Percentiles rank a stretch among this genome's conserved stretches.
phyloP scores from a whole-genome alignment of 2,888 invertebrate genomes.

The Diogma glabrata region DNA sequence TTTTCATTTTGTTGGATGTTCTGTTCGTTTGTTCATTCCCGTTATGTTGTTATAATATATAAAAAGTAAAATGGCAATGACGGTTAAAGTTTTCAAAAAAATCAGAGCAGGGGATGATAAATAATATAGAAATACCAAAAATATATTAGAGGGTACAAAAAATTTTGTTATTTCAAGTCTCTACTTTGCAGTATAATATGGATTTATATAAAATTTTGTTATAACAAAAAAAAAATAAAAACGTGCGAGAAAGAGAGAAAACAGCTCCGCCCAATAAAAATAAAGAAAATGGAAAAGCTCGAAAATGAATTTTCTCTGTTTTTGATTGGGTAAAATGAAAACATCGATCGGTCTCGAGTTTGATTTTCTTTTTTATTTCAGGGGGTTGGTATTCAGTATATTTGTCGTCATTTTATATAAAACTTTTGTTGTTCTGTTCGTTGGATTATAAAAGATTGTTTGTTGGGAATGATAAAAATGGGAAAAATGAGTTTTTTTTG shows the following conservation, averaged over 20 bases:
- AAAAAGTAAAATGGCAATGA: slow-evolving; percentile 6
- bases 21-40: slow-evolving; percentile 1
- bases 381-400: neutral
- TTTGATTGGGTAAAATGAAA: slow-evolving; percentile 8
- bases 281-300: neutral
- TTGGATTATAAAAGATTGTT: no score
- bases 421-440: no score
- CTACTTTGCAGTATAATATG: no score
- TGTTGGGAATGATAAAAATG: no score
- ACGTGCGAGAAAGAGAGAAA: slow-evolving; percentile 2
- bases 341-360: slow-evolving; percentile 8
- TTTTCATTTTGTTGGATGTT: slow-evolving; percentile 4
- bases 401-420: slow-evolving; percentile 5
- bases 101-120: neutral
- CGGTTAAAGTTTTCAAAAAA: slow-evolving; percentile 4
- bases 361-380: slow-evolving; percentile 3
- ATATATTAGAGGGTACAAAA: no score
- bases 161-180: no score
- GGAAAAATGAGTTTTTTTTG: no score
- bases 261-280: slow-evolving; percentile 7
- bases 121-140: neutral
- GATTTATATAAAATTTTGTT: no score
- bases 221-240: no score
- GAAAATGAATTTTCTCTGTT: slow-evolving; percentile 5
- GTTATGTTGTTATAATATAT: neutral